These are phyloP conservation scores for Antheraea yamamai DNA, from an alignment of 2,888 invertebrate species.

Conservation along the genomic window DNA sequence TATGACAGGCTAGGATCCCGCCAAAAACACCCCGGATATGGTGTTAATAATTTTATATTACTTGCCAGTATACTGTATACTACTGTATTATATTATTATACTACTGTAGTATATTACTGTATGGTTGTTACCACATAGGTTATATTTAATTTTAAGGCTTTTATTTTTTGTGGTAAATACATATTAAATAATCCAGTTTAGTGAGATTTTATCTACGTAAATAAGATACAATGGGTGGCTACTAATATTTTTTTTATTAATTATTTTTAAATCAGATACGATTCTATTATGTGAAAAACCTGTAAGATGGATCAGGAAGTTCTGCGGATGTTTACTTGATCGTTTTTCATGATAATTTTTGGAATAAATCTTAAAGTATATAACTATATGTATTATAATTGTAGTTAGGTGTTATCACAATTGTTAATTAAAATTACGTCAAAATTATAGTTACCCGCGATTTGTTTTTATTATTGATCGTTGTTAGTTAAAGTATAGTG, in stretches of 20 bases:
- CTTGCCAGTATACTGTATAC: too few relatives aligned
- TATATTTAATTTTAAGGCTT: not conserved
- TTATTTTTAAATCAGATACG: constrained; percentile 8
- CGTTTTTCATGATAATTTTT: not conserved
- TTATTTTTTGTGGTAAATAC: not conserved
- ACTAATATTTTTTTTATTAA: not conserved
- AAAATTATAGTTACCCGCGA: not conserved
- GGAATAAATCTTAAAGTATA: not conserved
- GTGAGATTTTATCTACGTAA: not conserved
- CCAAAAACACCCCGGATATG: too few relatives aligned
- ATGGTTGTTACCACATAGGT: not conserved
- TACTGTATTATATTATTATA: too few relatives aligned
- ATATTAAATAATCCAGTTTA: not conserved
- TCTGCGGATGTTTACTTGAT: constrained; percentile 18
- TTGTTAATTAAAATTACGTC: not conserved
- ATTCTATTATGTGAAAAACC: constrained; percentile 1
- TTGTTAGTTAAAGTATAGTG: too few relatives aligned
- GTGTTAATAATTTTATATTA: too few relatives aligned
- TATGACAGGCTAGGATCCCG: too few relatives aligned
- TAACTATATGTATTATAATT: not conserved
- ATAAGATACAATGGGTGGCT: not conserved
- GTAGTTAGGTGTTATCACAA: not conserved
- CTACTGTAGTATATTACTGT: too few relatives aligned
- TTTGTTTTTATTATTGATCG: not conserved
- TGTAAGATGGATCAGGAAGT: constrained; percentile 17